Evolutionary conservation across 2,113 vertebrate genomes (phyloP), one percentile per base, ranked within the genome.

Genomic region (Pholis gunnellus): DNA sequence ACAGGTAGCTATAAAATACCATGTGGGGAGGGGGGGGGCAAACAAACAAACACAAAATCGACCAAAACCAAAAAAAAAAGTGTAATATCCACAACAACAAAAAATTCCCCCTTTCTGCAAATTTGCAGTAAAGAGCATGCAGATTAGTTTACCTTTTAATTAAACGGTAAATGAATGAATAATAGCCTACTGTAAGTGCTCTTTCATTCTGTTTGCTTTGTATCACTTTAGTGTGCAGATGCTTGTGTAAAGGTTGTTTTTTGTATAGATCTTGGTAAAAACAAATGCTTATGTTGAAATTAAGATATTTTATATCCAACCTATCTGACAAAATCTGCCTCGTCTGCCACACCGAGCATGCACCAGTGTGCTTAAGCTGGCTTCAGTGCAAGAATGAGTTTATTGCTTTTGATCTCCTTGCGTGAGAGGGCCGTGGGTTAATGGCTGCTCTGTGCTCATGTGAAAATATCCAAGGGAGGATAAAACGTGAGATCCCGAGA

Each of bases 401-500:
- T 74, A 31, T 22, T 74, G 40, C 52, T 44, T 60, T 63, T 61
- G 27, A 72, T 69, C 57, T 64, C 61, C 20, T 27, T 65, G 17
- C 63, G 18, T 27, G 6, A 70, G 36, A 54, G 59, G 57, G 60
- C 38, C 13, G 25, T 31, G 44, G 42, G 40, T 57, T 81, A 83
- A 81, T 69, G 36, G 52, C 29, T 13, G 20, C 48, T 60, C 50
- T 38, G 73, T 74, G 65, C 44, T 74, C 48, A 9, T 66, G 22
- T 54, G 31, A 74, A 84, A 60, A 71, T 57, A 84, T 46, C 63
- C 50, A 74, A 61, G 31, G 36, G 75, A 56, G 57, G 61, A 50
- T 60, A 72, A 72, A 70, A 66, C 5, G 5, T 48, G n/a, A 71
- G 70, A 67, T 66, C 59, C 42, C 15, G 18, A 66, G 50, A 63